Percentiles rank a stretch among this genome's conserved stretches.
Conservation (phyloP, 2,888 invertebrate species). For the Geophilus truncorum region DNA sequence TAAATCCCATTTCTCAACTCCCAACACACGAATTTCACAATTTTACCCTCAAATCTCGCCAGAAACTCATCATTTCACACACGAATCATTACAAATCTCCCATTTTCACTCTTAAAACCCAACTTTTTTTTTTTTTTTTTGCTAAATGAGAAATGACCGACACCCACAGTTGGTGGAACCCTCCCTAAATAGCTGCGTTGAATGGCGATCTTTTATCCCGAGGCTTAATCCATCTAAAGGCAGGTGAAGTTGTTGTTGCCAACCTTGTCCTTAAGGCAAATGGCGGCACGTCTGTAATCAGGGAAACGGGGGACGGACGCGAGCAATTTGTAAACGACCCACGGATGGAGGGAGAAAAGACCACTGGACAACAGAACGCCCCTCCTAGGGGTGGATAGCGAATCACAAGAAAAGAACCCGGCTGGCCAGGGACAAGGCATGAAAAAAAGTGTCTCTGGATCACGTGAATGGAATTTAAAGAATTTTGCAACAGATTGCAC, state of each 20-base stretch:
- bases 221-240: not conserved
- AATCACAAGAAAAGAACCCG: not conserved
- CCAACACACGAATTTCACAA: too few relatives aligned
- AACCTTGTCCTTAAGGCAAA: not conserved
- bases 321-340: conserved; percentile 16
- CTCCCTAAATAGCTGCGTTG: not conserved
- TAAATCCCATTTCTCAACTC: too few relatives aligned
- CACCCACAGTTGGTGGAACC: not conserved
- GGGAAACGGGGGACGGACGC: not conserved
- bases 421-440: too few relatives aligned
- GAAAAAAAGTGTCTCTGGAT: too few relatives aligned
- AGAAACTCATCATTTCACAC: too few relatives aligned
- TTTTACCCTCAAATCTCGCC: too few relatives aligned
- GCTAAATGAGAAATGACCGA: not conserved
- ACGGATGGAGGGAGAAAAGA: not conserved
- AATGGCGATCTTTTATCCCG: not conserved
- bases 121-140: not conserved
- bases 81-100: too few relatives aligned
- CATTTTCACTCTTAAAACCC: too few relatives aligned
- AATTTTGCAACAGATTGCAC: too few relatives aligned
- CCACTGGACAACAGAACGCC: conserved; percentile 1
- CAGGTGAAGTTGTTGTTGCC: not conserved
- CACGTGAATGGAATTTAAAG: too few relatives aligned
- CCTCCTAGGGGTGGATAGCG: not conserved
- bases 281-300: conserved; percentile 5